Percentiles rank a stretch among this genome's conserved stretches.
Evolutionary conservation across 2,797 vertebrate species (phyloP).

Genomic region (Euphonia xanthogaster): DNA sequence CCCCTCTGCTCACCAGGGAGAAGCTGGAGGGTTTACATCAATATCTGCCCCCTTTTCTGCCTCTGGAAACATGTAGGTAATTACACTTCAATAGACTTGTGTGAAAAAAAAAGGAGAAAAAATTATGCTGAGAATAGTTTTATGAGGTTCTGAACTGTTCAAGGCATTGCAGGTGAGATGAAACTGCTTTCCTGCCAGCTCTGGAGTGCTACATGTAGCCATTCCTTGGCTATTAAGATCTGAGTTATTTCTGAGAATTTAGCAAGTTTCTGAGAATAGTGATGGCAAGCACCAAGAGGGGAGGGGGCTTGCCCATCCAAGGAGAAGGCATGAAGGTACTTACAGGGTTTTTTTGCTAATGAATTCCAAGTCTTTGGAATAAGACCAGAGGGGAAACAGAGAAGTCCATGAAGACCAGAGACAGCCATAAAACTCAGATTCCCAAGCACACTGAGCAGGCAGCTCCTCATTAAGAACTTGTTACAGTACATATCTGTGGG

Average conservation of each 20-base stretch:
- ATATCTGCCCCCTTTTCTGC: not conserved
- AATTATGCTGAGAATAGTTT: not conserved
- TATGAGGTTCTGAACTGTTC: not conserved
- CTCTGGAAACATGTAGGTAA: not conserved
- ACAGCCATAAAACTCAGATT: not conserved
- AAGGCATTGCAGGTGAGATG: not conserved
- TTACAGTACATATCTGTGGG: not conserved
- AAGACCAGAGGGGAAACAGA: not conserved
- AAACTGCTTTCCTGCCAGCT: not conserved
- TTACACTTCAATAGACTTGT: not conserved
- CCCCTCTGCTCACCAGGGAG: not conserved
- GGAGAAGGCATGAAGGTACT: not conserved
- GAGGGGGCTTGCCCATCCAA: not conserved
- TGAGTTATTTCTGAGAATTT: not conserved
- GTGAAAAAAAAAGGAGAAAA: not conserved
- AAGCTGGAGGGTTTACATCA: not conserved
- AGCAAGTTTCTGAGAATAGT: not conserved
- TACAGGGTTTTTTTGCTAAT: not conserved
- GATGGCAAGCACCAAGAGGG: not conserved
- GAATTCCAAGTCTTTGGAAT: not conserved
- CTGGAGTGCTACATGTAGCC: not conserved
- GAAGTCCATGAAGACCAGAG: not conserved
- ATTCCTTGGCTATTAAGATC: not conserved
- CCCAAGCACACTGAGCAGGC: not conserved
- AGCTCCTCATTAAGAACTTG: constrained; percentile 2